Percentiles rank a stretch among this genome's conserved stretches.
phyloP scores from a whole-genome alignment of 1,140 invertebrate species.

The Papilio polytes region DNA sequence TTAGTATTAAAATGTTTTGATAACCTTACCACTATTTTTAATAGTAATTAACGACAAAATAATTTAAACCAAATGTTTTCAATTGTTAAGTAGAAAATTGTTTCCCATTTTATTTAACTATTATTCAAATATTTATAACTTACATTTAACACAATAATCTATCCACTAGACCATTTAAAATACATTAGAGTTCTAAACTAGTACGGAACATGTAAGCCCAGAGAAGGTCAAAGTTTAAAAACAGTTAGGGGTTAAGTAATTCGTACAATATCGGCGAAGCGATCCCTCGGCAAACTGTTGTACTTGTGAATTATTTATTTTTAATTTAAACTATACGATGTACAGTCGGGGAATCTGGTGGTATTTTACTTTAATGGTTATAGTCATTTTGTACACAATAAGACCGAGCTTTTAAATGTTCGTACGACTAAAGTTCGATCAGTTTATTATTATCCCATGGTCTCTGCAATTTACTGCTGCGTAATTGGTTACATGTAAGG shows the following conservation, averaged over 20 bases:
- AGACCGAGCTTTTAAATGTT: too few relatives aligned
- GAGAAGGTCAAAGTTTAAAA: conserved; percentile 26
- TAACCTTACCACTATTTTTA: too few relatives aligned
- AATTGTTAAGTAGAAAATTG: not conserved
- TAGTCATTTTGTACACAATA: too few relatives aligned
- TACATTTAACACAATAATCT: not conserved
- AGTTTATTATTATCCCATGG: too few relatives aligned
- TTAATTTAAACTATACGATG: conserved; percentile 22
- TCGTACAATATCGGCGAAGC: conserved; percentile 24
- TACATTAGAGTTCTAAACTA: not conserved
- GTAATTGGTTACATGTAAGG: too few relatives aligned
- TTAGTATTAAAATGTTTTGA: too few relatives aligned
- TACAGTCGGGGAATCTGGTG: not conserved
- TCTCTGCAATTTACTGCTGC: too few relatives aligned
- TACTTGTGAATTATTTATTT: conserved; percentile 34
- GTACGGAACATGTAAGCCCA: conserved; percentile 3
- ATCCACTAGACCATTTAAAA: conserved; percentile 20
- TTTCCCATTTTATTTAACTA: not conserved
- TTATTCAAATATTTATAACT: not conserved
- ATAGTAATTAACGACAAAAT: too few relatives aligned
- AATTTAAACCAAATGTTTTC: too few relatives aligned
- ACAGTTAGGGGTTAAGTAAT: conserved; percentile 21
- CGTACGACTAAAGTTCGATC: too few relatives aligned
- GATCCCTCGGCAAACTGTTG: conserved; percentile 30
- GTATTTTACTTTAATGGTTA: too few relatives aligned